Evolutionary conservation across 2,113 vertebrate genomes (phyloP).

Genomic region (Arizona elegans): DNA sequence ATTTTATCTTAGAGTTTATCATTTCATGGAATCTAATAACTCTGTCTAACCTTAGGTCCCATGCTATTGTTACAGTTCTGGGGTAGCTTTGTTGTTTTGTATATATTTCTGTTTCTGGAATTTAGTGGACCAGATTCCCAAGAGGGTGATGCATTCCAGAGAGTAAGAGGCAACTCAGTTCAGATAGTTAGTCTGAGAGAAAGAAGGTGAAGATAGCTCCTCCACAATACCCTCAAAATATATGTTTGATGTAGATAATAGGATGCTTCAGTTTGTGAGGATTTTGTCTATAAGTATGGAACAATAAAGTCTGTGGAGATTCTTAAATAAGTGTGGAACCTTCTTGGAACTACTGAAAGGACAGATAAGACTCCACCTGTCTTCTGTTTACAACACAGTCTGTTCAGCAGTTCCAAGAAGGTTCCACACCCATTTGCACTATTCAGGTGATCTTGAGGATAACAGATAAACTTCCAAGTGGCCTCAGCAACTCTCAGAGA

Average conservation of each 20-base stretch:
- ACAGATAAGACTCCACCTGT: neutral
- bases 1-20: constrained; percentile 37
- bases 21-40: constrained; percentile 14
- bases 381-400: neutral
- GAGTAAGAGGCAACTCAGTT: neutral
- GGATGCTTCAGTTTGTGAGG: neutral
- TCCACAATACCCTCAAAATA: neutral
- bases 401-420: neutral
- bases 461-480: neutral
- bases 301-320: neutral
- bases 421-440: neutral
- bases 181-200: neutral
- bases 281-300: neutral
- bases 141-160: neutral
- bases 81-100: constrained; percentile 36
- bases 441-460: neutral
- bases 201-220: no score
- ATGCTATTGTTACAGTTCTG: constrained; percentile 1
- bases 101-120: neutral
- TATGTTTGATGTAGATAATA: neutral
- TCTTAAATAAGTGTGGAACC: neutral
- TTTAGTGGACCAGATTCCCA: neutral
- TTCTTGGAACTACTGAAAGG: neutral
- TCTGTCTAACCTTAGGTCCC: constrained; percentile 4
- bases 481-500: neutral